Evolutionary conservation across 2,113 vertebrate species (phyloP), one percentile per base, ranked within the genome.

Genomic region (Chrysemys picta): DNA sequence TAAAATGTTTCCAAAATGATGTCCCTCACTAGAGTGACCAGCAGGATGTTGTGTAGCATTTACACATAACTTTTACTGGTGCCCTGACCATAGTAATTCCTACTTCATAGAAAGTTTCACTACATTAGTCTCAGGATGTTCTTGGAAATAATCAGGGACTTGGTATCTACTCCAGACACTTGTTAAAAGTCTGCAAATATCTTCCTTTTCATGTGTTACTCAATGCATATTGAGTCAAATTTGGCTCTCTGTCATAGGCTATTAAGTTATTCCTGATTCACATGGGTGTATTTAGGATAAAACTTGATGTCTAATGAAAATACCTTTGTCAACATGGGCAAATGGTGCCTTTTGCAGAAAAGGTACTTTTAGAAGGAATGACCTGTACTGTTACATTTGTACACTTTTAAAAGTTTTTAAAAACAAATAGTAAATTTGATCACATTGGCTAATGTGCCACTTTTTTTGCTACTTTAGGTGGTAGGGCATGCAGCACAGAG

Each of bases 51-150:
- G 89, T 95, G 93, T 93, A 94, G 89, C 89, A 93, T 96, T 96
- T 97, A 14, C 96, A 97, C 79, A 93, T 94, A 80, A 92, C 78
- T 54, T 96, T 95, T 97, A 94, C 85, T 92, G 96, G 17, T 62
- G 27, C 27, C 45, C 56, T 89, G 87, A 38, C 52, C 91, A 82
- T 56, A 25, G 50, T 90, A 91, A 62, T 50, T 88, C 25, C 45
- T 94, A 29, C 53, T 95, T 97, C 94, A 38, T 96, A 88, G 29
- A 27, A 81, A 19, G 50, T 94, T 90, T 89, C n/a, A n/a, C 89
- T 24, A 35, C 35, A 0, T 79, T n/a, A 69, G 84, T 96, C 85
- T 84, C 57, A 7, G 0, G 62, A 25, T 50, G 75, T 38, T 53
- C 47, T 78, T 87, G 24, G n/a, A 53, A 42, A 49, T 38, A 86